A percentile compares a stretch with the other conserved stretches of the same genome.
These are phyloP conservation scores for Brachionus angularis DNA, from an alignment of 1,140 invertebrate species.

Conservation along the genomic window DNA sequence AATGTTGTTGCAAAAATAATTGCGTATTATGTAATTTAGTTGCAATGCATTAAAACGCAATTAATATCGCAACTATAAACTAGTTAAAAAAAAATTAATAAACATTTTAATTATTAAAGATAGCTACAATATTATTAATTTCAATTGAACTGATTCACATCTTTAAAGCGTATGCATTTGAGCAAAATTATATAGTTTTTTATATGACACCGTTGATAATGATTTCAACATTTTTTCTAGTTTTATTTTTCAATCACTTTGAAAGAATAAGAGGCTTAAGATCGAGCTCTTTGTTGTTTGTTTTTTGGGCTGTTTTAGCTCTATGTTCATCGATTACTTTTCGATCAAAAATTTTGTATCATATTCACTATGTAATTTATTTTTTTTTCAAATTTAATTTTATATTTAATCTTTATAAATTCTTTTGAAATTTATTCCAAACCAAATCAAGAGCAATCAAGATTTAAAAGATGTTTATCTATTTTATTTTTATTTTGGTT, in stretches of 20 bases:
- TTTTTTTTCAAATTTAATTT: not conserved
- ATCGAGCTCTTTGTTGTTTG: conserved; percentile 33
- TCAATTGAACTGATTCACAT: conserved; percentile 12
- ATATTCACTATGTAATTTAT: conserved; percentile 37
- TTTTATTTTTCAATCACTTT: conserved; percentile 35
- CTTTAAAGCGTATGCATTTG: conserved; percentile 3
- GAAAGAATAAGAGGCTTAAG: conserved; percentile 32
- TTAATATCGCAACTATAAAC: too few species aligned
- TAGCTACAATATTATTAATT: conserved; percentile 15
- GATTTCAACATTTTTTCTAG: conserved; percentile 19
- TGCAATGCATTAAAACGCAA: too few species aligned
- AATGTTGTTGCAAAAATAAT: too few species aligned
- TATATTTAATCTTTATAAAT: not conserved
- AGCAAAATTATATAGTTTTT: conserved; percentile 15
- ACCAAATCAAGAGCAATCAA: not conserved
- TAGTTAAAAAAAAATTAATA: not conserved
- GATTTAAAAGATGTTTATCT: conserved; percentile 23
- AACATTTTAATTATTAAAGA: conserved; percentile 1
- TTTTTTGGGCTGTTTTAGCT: conserved; percentile 37
- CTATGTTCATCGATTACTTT: conserved; percentile 33
- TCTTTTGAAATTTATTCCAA: not conserved
- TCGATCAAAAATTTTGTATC: conserved; percentile 42
- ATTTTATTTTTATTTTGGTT: conserved; percentile 27
- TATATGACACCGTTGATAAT: conserved; percentile 38
- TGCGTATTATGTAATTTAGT: too few species aligned